Evolutionary conservation across 2,888 invertebrate species (phyloP).

Genomic region (Cryptus viduatorius): DNA sequence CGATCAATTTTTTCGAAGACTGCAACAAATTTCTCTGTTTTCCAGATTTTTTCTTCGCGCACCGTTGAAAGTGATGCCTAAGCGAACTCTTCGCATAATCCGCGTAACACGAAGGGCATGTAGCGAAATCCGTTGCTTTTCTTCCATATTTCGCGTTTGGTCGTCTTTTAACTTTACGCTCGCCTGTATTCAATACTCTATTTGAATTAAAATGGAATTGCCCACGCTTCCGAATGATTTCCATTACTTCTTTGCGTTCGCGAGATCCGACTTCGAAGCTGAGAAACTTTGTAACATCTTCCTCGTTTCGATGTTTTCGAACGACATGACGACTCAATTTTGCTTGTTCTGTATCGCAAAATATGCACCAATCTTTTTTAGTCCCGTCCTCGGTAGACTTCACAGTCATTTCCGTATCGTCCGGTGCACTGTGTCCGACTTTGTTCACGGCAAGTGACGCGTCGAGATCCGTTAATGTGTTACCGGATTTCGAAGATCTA

Average conservation of each 20-base stretch:
- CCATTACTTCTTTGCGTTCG: conserved; percentile 50
- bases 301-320: conserved; percentile 32
- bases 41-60: conserved; percentile 7
- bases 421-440: conserved; percentile 50
- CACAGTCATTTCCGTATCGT: conserved; percentile 33
- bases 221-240: conserved; percentile 54
- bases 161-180: conserved; percentile 43
- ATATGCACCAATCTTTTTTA: conserved; percentile 58
- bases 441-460: conserved; percentile 10
- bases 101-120: conserved; percentile 50
- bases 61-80: conserved; percentile 47
- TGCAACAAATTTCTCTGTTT: conserved; percentile 14
- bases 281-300: conserved; percentile 52
- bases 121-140: conserved; percentile 51
- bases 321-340: conserved; percentile 61
- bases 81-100: conserved; percentile 48
- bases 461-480: conserved; percentile 40
- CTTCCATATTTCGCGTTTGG: conserved; percentile 47
- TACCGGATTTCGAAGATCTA: not conserved
- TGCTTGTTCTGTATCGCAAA: conserved; percentile 57
- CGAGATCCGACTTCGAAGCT: conserved; percentile 27
- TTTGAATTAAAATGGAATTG: conserved; percentile 49
- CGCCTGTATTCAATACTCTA: conserved; percentile 44
- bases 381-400: conserved; percentile 36
- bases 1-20: conserved; percentile 27